phyloP scores from a whole-genome alignment of 2,797 vertebrate genomes.

The Myotis vivesi region DNA sequence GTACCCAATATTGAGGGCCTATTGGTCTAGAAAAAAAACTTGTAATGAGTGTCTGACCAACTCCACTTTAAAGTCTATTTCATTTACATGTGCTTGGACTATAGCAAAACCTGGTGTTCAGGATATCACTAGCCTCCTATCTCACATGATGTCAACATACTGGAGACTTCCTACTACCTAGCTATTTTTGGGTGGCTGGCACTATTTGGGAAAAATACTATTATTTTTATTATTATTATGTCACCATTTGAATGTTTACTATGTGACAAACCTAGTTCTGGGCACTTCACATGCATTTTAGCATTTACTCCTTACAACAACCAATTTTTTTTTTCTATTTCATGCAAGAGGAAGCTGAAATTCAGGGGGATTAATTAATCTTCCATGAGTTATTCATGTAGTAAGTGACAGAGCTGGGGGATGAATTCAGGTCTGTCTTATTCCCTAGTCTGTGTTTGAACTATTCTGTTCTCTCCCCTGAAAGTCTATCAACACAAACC shows the following conservation, averaged over 20 bases:
- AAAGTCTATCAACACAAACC: neutral
- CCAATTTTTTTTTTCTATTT: neutral
- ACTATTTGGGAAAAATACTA: neutral
- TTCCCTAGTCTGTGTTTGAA: neutral
- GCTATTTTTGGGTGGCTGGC: neutral
- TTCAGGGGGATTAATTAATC: conserved; percentile 4
- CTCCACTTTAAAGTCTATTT: neutral
- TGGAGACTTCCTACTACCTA: neutral
- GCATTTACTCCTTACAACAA: neutral
- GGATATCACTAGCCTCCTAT: neutral
- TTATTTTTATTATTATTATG: neutral
- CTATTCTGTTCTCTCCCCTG: neutral
- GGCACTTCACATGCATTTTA: neutral
- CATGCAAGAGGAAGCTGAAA: neutral
- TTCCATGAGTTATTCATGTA: neutral
- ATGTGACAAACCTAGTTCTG: neutral
- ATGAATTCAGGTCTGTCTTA: neutral
- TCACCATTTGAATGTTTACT: neutral
- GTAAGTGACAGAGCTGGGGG: neutral
- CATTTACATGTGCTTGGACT: neutral
- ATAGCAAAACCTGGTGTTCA: neutral
- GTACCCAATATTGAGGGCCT: neutral
- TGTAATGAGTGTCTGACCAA: neutral
- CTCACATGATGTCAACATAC: accelerated
- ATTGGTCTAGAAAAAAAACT: neutral